Conservation (phyloP, 2,888 invertebrate species). For the Drosophila anceps region DNA sequence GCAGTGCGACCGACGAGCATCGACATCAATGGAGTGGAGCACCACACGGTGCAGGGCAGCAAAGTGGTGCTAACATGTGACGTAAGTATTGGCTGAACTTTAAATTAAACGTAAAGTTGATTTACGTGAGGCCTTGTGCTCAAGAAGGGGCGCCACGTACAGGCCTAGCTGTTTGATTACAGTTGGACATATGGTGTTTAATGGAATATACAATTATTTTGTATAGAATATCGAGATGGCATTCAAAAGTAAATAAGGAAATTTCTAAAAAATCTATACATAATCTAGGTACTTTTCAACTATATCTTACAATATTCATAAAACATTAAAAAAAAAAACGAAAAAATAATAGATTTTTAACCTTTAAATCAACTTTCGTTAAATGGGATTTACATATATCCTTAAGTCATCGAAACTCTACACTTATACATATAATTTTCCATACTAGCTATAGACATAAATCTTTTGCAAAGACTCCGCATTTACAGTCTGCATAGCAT, state of each 20-base stretch:
- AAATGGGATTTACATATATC: not conserved
- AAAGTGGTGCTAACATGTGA: conserved; percentile 91
- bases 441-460: not conserved
- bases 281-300: not conserved
- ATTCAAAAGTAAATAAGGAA: too few species aligned
- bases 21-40: conserved; percentile 90
- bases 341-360: too few species aligned
- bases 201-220: not conserved
- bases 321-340: too few species aligned
- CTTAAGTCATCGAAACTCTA: not conserved
- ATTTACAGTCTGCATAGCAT: not conserved
- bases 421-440: not conserved
- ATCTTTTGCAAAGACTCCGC: not conserved
- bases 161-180: not conserved
- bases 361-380: too few species aligned
- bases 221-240: not conserved
- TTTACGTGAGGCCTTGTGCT: too few species aligned
- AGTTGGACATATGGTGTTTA: conserved; percentile 4
- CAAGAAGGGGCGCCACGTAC: not conserved
- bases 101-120: conserved; percentile 9
- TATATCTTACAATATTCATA: too few species aligned
- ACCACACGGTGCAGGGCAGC: conserved; percentile 92
- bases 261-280: not conserved
- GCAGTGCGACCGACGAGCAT: conserved; percentile 93
- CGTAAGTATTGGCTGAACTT: conserved; percentile 77